Conservation (phyloP, 2,113 vertebrate species). For the Oxyruncus cristatus region DNA sequence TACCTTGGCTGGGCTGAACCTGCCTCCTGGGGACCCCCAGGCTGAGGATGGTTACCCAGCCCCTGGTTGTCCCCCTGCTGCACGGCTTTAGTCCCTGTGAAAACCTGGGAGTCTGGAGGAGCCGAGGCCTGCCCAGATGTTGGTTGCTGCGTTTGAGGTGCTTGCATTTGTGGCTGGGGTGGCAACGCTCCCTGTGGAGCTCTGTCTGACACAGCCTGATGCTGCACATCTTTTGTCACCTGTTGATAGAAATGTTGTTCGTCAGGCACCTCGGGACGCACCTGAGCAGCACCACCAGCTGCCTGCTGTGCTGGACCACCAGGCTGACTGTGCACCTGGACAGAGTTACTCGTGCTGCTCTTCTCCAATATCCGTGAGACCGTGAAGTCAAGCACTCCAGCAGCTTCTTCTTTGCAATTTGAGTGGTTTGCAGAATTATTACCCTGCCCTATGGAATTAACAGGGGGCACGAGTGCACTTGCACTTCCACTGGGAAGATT, state of each 20-base stretch:
- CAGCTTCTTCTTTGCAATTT: not conserved
- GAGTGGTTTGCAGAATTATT: not conserved
- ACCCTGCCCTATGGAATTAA: not conserved
- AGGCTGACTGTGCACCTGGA: constrained; percentile 16
- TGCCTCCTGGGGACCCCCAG: constrained; percentile 5
- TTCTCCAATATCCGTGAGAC: constrained; percentile 74
- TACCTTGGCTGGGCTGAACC: constrained; percentile 20
- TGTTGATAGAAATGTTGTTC: constrained; percentile 87
- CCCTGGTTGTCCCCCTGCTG: constrained; percentile 31
- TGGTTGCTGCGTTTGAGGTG: not conserved
- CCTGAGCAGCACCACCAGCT: not conserved
- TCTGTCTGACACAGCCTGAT: constrained; percentile 52
- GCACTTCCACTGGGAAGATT: not conserved
- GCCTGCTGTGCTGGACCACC: constrained; percentile 55
- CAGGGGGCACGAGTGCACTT: not conserved
- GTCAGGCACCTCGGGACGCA: constrained; percentile 62
- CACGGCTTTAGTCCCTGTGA: constrained; percentile 31
- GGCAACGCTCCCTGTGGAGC: constrained; percentile 39
- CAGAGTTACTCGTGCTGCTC: constrained; percentile 13
- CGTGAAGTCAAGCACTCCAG: constrained; percentile 83
- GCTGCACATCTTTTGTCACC: constrained; percentile 87
- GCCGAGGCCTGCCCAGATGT: not conserved
- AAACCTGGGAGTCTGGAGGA: constrained; percentile 7
- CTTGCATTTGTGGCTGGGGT: constrained; percentile 14
- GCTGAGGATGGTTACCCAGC: constrained; percentile 26